A percentile compares a stretch with the other conserved stretches of the same genome.
These are phyloP conservation scores for Habropoda laboriosa DNA, from an alignment of 1,140 invertebrate species.

Conservation along the genomic window DNA sequence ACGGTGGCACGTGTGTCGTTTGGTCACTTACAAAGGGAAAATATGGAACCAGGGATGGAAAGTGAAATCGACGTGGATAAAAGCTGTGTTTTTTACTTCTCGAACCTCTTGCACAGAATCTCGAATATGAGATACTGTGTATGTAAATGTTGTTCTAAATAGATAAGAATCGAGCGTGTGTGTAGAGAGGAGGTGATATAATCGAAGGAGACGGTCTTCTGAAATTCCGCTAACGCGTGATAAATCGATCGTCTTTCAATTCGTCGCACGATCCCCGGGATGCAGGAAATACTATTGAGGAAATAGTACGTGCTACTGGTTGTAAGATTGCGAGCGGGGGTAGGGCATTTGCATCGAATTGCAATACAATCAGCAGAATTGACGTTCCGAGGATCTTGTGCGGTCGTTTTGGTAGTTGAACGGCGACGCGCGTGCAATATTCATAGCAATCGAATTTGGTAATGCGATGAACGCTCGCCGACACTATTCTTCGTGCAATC, in stretches of 20 bases:
- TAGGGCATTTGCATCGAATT: slow-evolving; percentile 44
- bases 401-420: slow-evolving; percentile 26
- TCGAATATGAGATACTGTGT: too few relatives aligned
- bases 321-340: slow-evolving; percentile 19
- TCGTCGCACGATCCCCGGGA: slow-evolving; percentile 11
- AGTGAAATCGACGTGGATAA: neutral
- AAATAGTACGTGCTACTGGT: slow-evolving; percentile 30
- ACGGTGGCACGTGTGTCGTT: neutral
- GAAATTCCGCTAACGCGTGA: neutral
- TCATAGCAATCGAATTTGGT: slow-evolving; percentile 35
- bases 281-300: slow-evolving; percentile 39
- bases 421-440: slow-evolving; percentile 20
- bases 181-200: neutral
- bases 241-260: slow-evolving; percentile 16
- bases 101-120: too few relatives aligned
- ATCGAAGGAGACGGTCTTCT: neutral
- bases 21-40: too few relatives aligned
- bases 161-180: too few relatives aligned
- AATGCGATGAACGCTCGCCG: slow-evolving; percentile 29
- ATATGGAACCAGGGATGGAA: neutral
- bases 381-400: slow-evolving; percentile 9
- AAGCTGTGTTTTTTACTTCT: neutral
- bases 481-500: neutral
- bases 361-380: slow-evolving; percentile 44
- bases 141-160: neutral